Evolutionary conservation across 1,140 invertebrate species (phyloP), one percentile per base, ranked within the genome.

Genomic region (Goniozus legneri): DNA sequence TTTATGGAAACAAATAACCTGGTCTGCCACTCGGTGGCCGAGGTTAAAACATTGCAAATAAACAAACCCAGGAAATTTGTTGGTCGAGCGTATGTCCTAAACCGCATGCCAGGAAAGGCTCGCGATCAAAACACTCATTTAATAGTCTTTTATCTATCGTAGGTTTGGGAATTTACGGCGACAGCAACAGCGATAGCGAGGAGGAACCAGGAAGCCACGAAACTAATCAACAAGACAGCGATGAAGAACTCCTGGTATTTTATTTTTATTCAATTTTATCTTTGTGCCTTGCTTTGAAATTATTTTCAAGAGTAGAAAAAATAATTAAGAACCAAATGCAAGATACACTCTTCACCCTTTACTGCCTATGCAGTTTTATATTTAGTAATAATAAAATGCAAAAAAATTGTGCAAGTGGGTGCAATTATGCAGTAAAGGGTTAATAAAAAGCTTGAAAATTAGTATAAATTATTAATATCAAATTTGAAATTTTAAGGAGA

Each of bases 101-200:
- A n/a, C n/a, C n/a, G n/a, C n/a, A n/a, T n/a, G n/a, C n/a, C n/a
- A n/a, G n/a, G n/a, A n/a, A n/a, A n/a, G n/a, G n/a, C n/a, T n/a
- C n/a, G n/a, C n/a, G n/a, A n/a, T n/a, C n/a, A n/a, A n/a, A n/a
- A n/a, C n/a, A n/a, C n/a, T n/a, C n/a, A n/a, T n/a, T n/a, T n/a
- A n/a, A n/a, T n/a, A n/a, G n/a, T 52, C 40, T 27, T 27, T 18
- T 27, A 43, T 37, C 20, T 8, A 12, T 54, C 62, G 33, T 68
- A 77, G 77, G 76, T 68, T 73, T 79, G 65, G 75, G 76, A 52
- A 78, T 79, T 66, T 80, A 80, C 52, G 78, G 75, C 21, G 77
- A 77, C 50, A 77, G 73, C 50, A 75, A 75, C 55, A 76, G 74
- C 41, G 78, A 77, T 16, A 76, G 73, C 3, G 77, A 80, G 38